phyloP scores from a whole-genome alignment of 2,113 vertebrate species.

The Cinclus cinclus region DNA sequence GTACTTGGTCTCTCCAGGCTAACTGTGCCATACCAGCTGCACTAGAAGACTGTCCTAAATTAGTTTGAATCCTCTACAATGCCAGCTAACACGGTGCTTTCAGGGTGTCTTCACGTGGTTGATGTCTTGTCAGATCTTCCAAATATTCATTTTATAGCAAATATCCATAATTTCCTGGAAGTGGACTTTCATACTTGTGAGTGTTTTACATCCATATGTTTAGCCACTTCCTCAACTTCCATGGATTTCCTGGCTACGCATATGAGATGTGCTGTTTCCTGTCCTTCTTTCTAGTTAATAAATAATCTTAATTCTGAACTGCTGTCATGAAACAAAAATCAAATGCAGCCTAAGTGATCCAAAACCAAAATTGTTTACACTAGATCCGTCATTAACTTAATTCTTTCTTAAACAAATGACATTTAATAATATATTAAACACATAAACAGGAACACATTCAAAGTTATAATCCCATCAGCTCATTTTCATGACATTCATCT shows the following conservation, averaged over 20 bases:
- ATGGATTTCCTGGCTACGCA: background rate
- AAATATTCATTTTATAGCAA: background rate
- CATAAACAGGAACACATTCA: background rate
- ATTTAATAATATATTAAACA: conserved; percentile 47
- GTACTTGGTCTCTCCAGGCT: background rate
- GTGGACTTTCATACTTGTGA: rapidly evolving
- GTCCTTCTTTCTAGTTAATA: background rate
- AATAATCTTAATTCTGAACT: conserved; percentile 11
- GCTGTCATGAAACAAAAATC: background rate
- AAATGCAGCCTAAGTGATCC: conserved; percentile 25
- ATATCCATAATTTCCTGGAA: background rate
- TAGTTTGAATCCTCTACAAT: background rate
- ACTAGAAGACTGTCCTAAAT: background rate
- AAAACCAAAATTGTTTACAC: conserved; percentile 14
- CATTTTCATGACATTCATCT: background rate
- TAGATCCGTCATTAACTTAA: background rate
- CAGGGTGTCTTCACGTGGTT: background rate
- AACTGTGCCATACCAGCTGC: background rate
- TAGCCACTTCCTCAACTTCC: background rate
- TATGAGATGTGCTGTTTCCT: background rate
- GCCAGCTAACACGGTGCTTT: rapidly evolving
- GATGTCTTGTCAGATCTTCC: background rate
- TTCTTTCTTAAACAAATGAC: conserved; percentile 22
- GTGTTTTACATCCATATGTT: background rate
- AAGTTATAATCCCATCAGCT: conserved; percentile 1